phyloP scores from a whole-genome alignment of 1,140 invertebrate species.

The Musca vetustissima region DNA sequence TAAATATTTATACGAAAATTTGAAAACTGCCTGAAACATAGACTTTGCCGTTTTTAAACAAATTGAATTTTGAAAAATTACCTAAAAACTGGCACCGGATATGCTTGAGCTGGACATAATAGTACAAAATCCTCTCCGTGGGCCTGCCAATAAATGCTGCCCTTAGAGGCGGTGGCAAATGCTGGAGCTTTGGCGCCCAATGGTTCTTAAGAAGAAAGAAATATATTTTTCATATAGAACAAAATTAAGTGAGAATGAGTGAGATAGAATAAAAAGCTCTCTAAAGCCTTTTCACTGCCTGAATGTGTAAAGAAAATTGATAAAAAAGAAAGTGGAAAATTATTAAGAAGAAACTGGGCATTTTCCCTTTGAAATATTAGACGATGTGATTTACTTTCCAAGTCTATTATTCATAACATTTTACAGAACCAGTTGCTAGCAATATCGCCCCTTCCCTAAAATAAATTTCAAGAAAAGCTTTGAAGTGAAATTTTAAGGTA shows the following conservation, averaged over 20 bases:
- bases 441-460: too few relatives aligned
- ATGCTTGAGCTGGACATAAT: conserved; percentile 63
- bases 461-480: too few relatives aligned
- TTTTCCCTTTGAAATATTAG: too few relatives aligned
- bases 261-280: background rate
- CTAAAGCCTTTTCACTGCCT: background rate
- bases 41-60: too few relatives aligned
- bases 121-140: conserved; percentile 61
- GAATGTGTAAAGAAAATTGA: too few relatives aligned
- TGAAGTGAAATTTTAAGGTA: too few relatives aligned
- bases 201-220: conserved; percentile 57
- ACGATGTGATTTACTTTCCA: too few relatives aligned
- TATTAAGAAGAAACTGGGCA: too few relatives aligned
- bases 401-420: too few relatives aligned
- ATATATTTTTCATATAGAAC: background rate
- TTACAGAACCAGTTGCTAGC: too few relatives aligned
- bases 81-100: conserved; percentile 60
- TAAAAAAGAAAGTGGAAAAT: too few relatives aligned
- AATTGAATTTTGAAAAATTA: conserved; percentile 33
- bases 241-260: too few relatives aligned
- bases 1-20: conserved; percentile 2
- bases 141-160: conserved; percentile 62
- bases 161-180: conserved; percentile 64
- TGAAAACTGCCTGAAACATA: conserved; percentile 66
- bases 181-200: conserved; percentile 63